Evolutionary conservation across 2,888 invertebrate genomes (phyloP), one percentile per base, ranked within the genome.

Genomic region (Dioctria linearis): DNA sequence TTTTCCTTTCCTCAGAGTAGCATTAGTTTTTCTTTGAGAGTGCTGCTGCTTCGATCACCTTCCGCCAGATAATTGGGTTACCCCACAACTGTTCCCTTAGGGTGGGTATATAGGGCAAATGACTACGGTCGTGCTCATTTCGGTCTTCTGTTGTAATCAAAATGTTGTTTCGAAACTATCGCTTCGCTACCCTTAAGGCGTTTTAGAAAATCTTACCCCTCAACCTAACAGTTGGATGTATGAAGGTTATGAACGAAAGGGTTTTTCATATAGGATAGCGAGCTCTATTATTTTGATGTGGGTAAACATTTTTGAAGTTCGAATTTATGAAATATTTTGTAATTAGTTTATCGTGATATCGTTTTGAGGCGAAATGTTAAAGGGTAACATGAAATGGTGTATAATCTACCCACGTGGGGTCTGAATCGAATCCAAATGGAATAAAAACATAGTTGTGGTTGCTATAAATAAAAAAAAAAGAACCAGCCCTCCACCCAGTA

Each of bases 31-130:
- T 61, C 61, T 75, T 59, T 75, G 43, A 59, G 75, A 59, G 59
- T 54, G 43, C 69, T 65, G 65, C 67, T 67, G 75, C 59, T 75
- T 75, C 75, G 75, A 75, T 75, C 75, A 75, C 75, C 75, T 75
- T 75, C 46, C 75, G 59, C 59, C 61, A 61, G 75, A 61, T 75
- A 75, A 75, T 75, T 75, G 75, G 75, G 75, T 75, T 75, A 75
- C 57, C 43, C 75, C 75, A n/a, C 61, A 61, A 75, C 61, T 25
- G 57, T 59, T 75, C 75, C 57, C 75, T 39, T n/a, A 61, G 75
- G 73, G 61, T 57, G 59, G 43, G 25, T 25, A n/a, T n/a, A n/a
- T n/a, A 5, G 61, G 61, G 25, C 11, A 25, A 13, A 13, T 59
- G 59, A 25, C n/a, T n/a, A 75, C 59, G n/a, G 59, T 57, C 11